Evolutionary conservation across 2,888 invertebrate species (phyloP), one percentile per base, ranked within the genome.

Genomic region (Cephus spinipes): DNA sequence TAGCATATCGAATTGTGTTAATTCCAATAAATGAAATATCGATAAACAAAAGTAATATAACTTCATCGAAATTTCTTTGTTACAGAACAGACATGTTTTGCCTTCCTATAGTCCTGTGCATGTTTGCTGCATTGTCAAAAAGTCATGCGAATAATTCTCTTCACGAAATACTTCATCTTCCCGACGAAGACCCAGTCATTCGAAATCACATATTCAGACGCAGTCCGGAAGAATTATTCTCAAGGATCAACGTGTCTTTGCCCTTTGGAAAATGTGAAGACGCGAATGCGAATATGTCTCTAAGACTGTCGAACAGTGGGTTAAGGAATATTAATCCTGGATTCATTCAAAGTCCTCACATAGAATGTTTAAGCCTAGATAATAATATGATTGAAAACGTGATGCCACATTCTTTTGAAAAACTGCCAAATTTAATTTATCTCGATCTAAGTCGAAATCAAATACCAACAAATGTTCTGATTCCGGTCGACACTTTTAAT

Each of bases 381-480:
- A 83, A 84, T 23, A 88, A 85, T 76, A 79, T 82, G 1, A 88
- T 89, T 30, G 83, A 82, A 69, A 80, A 82, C 6, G 81, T 89
- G 11, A 74, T 81, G 2, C 75, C 79, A 4, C 84, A 84, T 12
- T 83, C 84, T 0, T 89, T 89, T 80, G 83, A 84, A 30, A 80
- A 79, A 23, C 6, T 89, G n/a, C 85, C 87, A 3, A 86, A 85
- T 82, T 79, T 89, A 1, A 79, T 80, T n/a, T 87, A 86, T 74
- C 85, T 89, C 33, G 88, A 87, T 79, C 79, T 89, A 15, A 87
- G 88, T 1, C 81, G 83, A n/a, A 89, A 89, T 79, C 81, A 85
- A 9, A 84, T 89, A n/a, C 83, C 86, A 73, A 82, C 83, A 33
- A 88, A 87, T 55, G 85, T 87, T 76, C 78, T 89, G 3, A 30